phyloP scores from a whole-genome alignment of 2,113 vertebrate genomes.

The Xiphorhynchus elegans region DNA sequence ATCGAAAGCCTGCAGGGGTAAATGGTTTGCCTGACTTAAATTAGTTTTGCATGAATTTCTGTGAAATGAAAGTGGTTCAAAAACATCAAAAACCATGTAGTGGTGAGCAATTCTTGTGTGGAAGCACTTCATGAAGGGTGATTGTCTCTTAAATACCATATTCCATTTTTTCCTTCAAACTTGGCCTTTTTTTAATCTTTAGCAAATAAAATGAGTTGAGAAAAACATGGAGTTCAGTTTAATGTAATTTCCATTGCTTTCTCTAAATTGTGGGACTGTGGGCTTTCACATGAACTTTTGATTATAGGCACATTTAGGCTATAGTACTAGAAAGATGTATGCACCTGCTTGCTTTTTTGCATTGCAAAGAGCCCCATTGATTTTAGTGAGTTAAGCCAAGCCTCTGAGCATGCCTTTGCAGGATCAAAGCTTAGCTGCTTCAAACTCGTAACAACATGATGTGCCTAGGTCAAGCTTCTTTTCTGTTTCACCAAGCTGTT shows the following conservation, averaged over 20 bases:
- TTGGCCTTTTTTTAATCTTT: neutral
- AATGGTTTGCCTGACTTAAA: neutral
- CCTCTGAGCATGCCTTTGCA: neutral
- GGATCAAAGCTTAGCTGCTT: constrained; percentile 21
- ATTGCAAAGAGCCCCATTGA: neutral
- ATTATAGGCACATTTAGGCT: neutral
- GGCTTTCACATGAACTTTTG: neutral
- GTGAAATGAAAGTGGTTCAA: neutral
- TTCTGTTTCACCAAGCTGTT: constrained; percentile 38
- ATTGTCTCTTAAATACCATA: constrained; percentile 13
- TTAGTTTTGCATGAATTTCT: neutral
- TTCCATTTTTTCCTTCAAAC: neutral
- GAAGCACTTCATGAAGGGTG: neutral
- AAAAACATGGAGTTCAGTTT: constrained; percentile 29
- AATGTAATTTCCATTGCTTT: constrained; percentile 23
- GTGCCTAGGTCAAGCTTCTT: constrained; percentile 20
- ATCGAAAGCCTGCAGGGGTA: neutral
- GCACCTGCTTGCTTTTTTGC: neutral
- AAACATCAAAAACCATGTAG: neutral
- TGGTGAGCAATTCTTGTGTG: neutral
- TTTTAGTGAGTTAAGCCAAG: neutral
- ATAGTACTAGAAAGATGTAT: neutral
- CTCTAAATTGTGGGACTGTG: constrained; percentile 11
- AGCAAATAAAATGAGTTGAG: neutral
- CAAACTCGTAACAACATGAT: constrained; percentile 15